These are phyloP conservation scores for Chrysaora quinquecirrha DNA, from an alignment of 30 jellyfish, hydroid and myxozoan genomes.

Conservation along the genomic window DNA sequence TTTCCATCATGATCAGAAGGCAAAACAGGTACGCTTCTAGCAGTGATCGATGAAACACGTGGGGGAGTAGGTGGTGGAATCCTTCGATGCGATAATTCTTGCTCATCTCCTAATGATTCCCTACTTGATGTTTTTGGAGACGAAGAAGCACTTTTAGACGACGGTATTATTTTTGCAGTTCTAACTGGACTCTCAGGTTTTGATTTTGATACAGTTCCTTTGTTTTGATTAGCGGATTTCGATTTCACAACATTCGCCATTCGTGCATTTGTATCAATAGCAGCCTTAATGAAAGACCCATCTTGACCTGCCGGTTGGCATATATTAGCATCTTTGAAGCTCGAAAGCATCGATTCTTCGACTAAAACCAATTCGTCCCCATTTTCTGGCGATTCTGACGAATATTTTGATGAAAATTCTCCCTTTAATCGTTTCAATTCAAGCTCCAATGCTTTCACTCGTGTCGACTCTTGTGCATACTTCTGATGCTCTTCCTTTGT, in stretches of 20 bases:
- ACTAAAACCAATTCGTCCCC: conserved; percentile 75
- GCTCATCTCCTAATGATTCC: neutral
- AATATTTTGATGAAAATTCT: conserved; percentile 61
- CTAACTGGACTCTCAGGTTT: conserved; percentile 32
- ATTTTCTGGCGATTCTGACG: conserved; percentile 68
- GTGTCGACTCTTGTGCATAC: conserved; percentile 63
- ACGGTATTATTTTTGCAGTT: conserved; percentile 8
- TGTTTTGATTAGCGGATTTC: conserved; percentile 14
- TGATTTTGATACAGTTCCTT: conserved; percentile 30
- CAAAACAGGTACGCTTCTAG: conserved; percentile 70
- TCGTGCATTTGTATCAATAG: neutral
- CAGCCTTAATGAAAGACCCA: neutral
- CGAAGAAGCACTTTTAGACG: conserved; percentile 1
- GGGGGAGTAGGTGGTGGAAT: conserved; percentile 99
- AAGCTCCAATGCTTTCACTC: conserved; percentile 48
- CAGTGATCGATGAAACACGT: conserved; percentile 75
- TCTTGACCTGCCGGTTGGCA: conserved; percentile 37
- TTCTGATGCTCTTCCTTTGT: conserved; percentile 78
- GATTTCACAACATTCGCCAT: conserved; percentile 12
- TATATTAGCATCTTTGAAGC: neutral
- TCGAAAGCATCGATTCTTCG: conserved; percentile 2
- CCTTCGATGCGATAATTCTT: conserved; percentile 18
- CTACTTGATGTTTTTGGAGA: conserved; percentile 13
- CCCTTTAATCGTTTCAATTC: conserved; percentile 73
- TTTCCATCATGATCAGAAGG: conserved; percentile 47